Percentiles rank a stretch among this genome's conserved stretches.
These are phyloP conservation scores for Harpalus rufipes DNA, from an alignment of 2,888 invertebrate genomes.

Conservation along the genomic window DNA sequence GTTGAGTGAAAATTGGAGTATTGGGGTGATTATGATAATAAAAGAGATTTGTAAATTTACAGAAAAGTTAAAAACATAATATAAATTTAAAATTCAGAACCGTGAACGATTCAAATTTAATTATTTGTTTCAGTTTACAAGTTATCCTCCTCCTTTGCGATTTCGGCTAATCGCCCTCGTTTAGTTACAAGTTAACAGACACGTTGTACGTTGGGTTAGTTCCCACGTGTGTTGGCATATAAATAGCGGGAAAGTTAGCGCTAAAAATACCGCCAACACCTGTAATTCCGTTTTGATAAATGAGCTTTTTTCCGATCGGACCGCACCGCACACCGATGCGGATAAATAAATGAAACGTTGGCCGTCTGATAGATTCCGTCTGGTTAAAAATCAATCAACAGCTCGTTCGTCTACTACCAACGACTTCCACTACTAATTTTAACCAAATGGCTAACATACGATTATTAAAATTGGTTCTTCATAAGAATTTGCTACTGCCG, in stretches of 20 bases:
- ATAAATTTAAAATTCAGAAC: too few species aligned
- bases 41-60: too few species aligned
- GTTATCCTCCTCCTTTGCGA: too few species aligned
- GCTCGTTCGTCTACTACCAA: conserved; percentile 14
- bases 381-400: conserved; percentile 53
- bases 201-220: background rate
- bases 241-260: background rate
- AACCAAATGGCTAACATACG: conserved; percentile 6
- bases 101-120: too few species aligned
- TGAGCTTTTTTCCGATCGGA: conserved; percentile 35
- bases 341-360: conserved; percentile 52
- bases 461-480: background rate
- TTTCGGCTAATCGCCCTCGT: too few species aligned
- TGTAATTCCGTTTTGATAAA: conserved; percentile 54
- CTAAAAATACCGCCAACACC: conserved; percentile 48
- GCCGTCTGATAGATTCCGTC: conserved; percentile 32
- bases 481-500: too few species aligned
- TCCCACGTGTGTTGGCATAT: conserved; percentile 28
- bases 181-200: too few species aligned
- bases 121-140: too few species aligned
- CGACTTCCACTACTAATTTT: conserved; percentile 11
- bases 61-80: too few species aligned
- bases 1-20: too few species aligned
- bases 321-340: conserved; percentile 5
- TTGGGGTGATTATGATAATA: too few species aligned